phyloP scores from a whole-genome alignment of 2,888 invertebrate species.

The Taphrorychus bicolor region DNA sequence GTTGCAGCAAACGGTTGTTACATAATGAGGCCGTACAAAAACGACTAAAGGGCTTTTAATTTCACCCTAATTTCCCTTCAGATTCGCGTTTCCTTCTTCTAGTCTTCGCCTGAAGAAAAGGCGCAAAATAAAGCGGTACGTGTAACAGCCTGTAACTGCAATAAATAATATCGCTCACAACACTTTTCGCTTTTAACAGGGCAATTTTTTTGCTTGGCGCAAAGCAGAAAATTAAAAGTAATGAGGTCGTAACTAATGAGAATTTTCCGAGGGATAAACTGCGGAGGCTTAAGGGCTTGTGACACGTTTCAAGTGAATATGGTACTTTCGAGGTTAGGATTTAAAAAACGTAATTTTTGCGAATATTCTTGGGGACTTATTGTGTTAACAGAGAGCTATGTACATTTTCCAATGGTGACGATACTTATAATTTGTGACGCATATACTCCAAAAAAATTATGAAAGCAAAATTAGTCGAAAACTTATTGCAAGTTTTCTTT shows the following conservation, averaged over 20 bases:
- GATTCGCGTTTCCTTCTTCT: slow-evolving; percentile 2
- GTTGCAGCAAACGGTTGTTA: background rate
- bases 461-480: too few relatives aligned
- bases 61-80: slow-evolving; percentile 7
- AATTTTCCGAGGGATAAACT: slow-evolving; percentile 41
- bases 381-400: too few relatives aligned
- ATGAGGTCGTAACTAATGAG: slow-evolving; percentile 47
- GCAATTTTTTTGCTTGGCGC: slow-evolving; percentile 33
- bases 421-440: too few relatives aligned
- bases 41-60: slow-evolving; percentile 5
- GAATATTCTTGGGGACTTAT: too few relatives aligned
- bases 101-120: background rate
- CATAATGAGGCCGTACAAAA: background rate
- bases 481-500: too few relatives aligned
- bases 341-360: background rate
- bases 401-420: too few relatives aligned
- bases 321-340: background rate
- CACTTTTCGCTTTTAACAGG: slow-evolving; percentile 31
- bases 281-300: background rate
- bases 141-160: slow-evolving; percentile 35
- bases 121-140: slow-evolving; percentile 22
- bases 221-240: slow-evolving; percentile 45
- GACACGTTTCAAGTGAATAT: background rate
- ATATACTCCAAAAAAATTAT: too few relatives aligned
- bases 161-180: slow-evolving; percentile 37